phyloP scores from a whole-genome alignment of 2,888 invertebrate genomes.

The Chymomyza amoena region DNA sequence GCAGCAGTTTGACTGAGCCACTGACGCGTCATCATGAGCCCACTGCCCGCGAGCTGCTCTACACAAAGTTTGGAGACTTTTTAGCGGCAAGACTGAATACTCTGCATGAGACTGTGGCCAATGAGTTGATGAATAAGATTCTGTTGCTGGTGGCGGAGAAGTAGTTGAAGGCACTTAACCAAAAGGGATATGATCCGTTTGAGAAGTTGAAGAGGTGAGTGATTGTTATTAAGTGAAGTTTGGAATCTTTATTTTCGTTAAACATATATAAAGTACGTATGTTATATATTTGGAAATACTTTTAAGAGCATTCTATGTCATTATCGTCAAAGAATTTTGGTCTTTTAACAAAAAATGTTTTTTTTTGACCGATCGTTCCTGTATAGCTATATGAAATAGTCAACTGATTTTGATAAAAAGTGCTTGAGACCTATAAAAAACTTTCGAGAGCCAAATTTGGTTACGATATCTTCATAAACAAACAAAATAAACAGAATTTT shows the following conservation, averaged over 20 bases:
- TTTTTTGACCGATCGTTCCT: no score
- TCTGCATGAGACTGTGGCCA: constrained; percentile 73
- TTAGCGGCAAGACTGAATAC: constrained; percentile 76
- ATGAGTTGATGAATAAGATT: constrained; percentile 77
- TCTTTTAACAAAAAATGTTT: no score
- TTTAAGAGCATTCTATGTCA: no score
- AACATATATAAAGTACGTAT: no score
- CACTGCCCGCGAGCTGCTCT: constrained; percentile 70
- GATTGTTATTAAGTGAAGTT: background rate
- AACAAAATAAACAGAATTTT: no score
- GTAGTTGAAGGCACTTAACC: constrained; percentile 18
- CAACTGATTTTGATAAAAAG: no score
- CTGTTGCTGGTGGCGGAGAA: constrained; percentile 75
- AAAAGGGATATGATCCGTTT: constrained; percentile 23
- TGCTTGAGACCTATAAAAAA: no score
- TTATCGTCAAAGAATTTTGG: no score
- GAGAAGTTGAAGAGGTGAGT: constrained; percentile 8
- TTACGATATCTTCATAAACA: no score
- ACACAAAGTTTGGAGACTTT: constrained; percentile 76
- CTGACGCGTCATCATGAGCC: constrained; percentile 40
- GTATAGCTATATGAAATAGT: no score
- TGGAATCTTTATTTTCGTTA: background rate
- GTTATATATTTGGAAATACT: no score
- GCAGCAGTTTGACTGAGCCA: constrained; percentile 50
- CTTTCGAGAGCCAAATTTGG: no score